phyloP scores from a whole-genome alignment of 2,113 vertebrate genomes.

The Raphicerus campestris region DNA sequence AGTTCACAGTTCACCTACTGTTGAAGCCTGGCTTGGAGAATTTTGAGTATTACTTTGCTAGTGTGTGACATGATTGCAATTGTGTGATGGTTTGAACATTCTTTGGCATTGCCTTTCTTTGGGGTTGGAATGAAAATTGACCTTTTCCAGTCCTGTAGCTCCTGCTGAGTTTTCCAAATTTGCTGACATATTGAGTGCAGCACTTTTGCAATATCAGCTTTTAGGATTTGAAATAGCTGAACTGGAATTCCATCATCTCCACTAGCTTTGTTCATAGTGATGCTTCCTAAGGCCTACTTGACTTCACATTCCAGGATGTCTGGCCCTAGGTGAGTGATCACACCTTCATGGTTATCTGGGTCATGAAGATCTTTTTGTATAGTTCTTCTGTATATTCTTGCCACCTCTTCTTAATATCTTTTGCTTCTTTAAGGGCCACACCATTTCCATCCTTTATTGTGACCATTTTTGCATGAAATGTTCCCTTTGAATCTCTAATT shows the following conservation, averaged over 20 bases:
- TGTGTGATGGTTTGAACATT: neutral
- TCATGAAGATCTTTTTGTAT: neutral
- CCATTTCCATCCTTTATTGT: neutral
- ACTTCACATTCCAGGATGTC: neutral
- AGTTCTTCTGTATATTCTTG: neutral
- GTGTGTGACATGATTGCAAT: neutral
- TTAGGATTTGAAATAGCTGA: neutral
- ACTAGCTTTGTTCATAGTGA: neutral
- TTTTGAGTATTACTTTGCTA: neutral
- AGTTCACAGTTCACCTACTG: neutral
- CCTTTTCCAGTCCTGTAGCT: neutral
- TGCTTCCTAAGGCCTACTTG: neutral
- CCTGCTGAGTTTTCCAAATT: neutral
- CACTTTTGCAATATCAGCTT: neutral
- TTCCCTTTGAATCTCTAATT: neutral
- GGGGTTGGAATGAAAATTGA: neutral
- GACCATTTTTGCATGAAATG: neutral
- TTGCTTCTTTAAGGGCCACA: neutral
- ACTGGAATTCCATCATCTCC: neutral
- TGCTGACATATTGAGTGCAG: neutral
- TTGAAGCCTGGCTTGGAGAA: neutral
- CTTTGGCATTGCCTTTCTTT: neutral
- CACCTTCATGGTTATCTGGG: neutral
- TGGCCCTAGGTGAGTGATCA: neutral
- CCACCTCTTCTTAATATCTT: neutral